Base-by-base conservation (phyloP, 92 coral and sea anemone species). In the Scolanthus callimorphus region DNA sequence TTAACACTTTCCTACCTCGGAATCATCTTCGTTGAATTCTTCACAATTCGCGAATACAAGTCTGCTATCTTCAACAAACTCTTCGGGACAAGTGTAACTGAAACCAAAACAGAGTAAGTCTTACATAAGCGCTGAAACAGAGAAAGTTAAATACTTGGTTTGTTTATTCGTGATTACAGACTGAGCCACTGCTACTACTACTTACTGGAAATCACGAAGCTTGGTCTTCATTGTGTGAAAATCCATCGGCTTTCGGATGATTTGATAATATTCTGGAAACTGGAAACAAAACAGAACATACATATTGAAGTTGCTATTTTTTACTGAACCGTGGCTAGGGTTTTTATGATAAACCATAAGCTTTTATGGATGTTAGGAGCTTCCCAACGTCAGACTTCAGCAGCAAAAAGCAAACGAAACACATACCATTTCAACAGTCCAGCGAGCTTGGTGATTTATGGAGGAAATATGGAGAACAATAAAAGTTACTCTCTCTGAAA, bases 141-240 rank as follows among this genome's bases (percentile, higher is more conserved):
- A 1, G 20, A 30, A 31, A n/a, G n/a, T n/a, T n/a, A 38, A 10
- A 9, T 10, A 9, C 45, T n/a, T 9, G 11, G 10, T 38, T n/a
- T 9, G 45, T 38, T 9, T n/a, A n/a, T n/a, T n/a, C n/a, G n/a
- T n/a, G n/a, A n/a, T n/a, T n/a, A n/a, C n/a, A n/a, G n/a, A n/a
- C n/a, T n/a, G n/a, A n/a, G n/a, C n/a, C n/a, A n/a, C n/a, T n/a
- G n/a, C n/a, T n/a, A n/a, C 29, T 27, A 2, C 25, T 43, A 87
- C 98, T 92, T 63, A 92, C 98, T 92, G 98, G 57, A 81, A 92
- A 62, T 92, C 98, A 27, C 98, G 90, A 48, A 92, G 81, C 49
- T 92, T 92, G 59, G 88, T 90, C 59, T 92, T 92, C 98, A 92
- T 92, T 17, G 98, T 92, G 71, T 92, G 98, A 74, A 92, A 92